phyloP scores from a whole-genome alignment of 2,888 invertebrate genomes.

The Unio delphinus region DNA sequence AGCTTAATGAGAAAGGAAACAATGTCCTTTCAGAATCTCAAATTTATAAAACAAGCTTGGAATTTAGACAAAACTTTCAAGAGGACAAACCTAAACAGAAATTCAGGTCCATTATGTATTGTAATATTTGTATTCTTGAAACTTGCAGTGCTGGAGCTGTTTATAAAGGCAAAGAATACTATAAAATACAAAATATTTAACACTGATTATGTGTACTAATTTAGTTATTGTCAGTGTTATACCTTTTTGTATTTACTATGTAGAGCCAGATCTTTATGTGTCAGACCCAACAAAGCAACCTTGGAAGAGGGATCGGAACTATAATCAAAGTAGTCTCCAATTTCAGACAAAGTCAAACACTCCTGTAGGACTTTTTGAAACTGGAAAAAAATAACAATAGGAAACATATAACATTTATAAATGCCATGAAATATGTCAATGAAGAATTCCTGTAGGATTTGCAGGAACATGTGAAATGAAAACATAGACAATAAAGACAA shows the following conservation, averaged over 20 bases:
- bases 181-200: too few species aligned
- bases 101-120: too few species aligned
- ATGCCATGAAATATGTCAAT: background rate
- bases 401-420: background rate
- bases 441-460: background rate
- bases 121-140: too few species aligned
- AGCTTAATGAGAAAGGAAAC: too few species aligned
- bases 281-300: slow-evolving; percentile 60
- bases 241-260: slow-evolving; percentile 63
- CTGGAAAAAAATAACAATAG: slow-evolving; percentile 29
- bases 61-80: too few species aligned
- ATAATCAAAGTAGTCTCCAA: slow-evolving; percentile 59
- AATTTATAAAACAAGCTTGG: too few species aligned
- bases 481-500: too few species aligned
- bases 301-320: slow-evolving; percentile 55
- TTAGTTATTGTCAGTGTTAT: background rate
- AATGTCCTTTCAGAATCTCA: too few species aligned
- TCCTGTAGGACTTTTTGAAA: slow-evolving; percentile 59
- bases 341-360: slow-evolving; percentile 57
- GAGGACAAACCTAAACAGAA: too few species aligned
- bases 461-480: background rate
- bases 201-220: too few species aligned
- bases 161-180: too few species aligned
- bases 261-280: slow-evolving; percentile 36
- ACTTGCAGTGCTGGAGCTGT: too few species aligned